Percentiles rank a stretch among this genome's conserved stretches.
These are phyloP conservation scores for Cynodonichthys magdalenae DNA, from an alignment of 2,797 vertebrate genomes.

Conservation along the genomic window DNA sequence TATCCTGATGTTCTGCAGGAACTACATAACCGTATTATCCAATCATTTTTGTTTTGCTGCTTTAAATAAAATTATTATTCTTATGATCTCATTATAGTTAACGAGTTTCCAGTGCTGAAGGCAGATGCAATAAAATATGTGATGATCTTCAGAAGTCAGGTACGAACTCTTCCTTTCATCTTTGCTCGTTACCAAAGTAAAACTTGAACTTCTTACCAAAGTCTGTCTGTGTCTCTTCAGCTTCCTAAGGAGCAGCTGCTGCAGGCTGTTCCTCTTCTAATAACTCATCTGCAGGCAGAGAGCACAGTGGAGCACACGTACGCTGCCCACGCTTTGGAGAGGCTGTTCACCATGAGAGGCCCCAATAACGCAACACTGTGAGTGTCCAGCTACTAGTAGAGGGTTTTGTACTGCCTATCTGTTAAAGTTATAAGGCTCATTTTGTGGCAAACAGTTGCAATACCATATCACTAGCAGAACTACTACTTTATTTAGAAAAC, in stretches of 20 bases:
- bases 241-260: conserved; percentile 96
- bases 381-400: conserved; percentile 55
- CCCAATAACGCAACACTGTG: conserved; percentile 90
- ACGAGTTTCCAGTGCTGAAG: conserved; percentile 98
- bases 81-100: conserved; percentile 82
- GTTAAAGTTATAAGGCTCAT: no score
- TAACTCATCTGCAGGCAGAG: conserved; percentile 92
- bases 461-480: no score
- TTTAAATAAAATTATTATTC: neutral
- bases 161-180: conserved; percentile 65
- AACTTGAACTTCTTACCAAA: neutral
- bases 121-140: conserved; percentile 98
- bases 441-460: no score
- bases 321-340: conserved; percentile 93
- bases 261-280: conserved; percentile 90
- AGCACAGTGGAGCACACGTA: conserved; percentile 97
- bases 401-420: no score
- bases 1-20: neutral
- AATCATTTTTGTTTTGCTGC: neutral
- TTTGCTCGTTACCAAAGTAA: neutral
- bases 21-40: neutral
- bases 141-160: conserved; percentile 99
- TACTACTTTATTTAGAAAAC: no score
- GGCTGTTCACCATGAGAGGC: conserved; percentile 97
- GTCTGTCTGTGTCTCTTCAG: conserved; percentile 64